Base-by-base conservation (phyloP, 2,113 vertebrate genomes). In the Numenius arquata region DNA sequence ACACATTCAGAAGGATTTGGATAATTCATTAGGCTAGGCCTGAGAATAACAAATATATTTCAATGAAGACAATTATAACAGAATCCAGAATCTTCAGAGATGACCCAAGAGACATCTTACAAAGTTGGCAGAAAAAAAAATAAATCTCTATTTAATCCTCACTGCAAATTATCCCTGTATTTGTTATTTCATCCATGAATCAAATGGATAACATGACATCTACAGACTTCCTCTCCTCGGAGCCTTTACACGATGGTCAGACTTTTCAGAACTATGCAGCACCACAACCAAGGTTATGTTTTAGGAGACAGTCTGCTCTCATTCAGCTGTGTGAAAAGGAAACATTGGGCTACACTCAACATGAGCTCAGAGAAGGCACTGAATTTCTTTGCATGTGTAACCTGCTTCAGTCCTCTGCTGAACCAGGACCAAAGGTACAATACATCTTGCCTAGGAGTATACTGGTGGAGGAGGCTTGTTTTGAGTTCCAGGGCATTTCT, bases 21-120 rank as follows among this genome's bases (percentile, higher is more conserved):
- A 92, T 92, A 95, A 95, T 95, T 96, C 89, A 93, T 92, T 95
- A 91, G 48, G 9, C 36, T 78, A 92, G 84, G 26, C 48, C 62
- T 92, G 50, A 89, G 80, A 90, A 82, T 90, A 92, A 92, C 26
- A 87, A 93, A 78, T 88, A 20, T 40, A 62, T 90, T 84, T 83
- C 13, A 27, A 7, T 89, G 40, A 74, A 89, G 58, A 72, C 40
- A 65, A 70, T 85, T 78, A 47, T 62, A 92, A 78, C 26, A 13
- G 23, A 93, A 90, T 85, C 36, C 70, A 90, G 77, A 92, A 92
- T 82, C 73, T 89, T 92, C 40, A 87, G 61, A 61, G 66, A 75
- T 75, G 25, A 82, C 88, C 52, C 6, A 5, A 92, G 79, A 80
- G 79, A 50, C 77, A 30, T n/a, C 65, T 92, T 59, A 77, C 4